Evolutionary conservation across 2,113 vertebrate genomes (phyloP).

Genomic region (Rhinopomastus cyanomelas): DNA sequence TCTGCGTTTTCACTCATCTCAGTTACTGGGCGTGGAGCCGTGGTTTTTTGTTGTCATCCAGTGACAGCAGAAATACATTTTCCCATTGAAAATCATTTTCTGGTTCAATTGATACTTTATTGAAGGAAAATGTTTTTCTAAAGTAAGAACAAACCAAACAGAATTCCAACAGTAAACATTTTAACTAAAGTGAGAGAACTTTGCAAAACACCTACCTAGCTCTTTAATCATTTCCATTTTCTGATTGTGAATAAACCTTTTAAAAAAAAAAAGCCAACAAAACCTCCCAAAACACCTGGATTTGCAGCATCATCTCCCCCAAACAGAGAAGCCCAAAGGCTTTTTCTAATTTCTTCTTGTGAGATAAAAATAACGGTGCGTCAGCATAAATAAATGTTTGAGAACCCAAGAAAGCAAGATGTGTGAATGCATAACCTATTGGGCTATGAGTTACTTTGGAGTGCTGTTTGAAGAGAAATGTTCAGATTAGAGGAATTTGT

Average conservation of each 20-base stretch:
- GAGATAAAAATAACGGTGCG: not conserved
- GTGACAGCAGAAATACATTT: not conserved
- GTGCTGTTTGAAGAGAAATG: not conserved
- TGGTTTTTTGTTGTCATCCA: conserved; percentile 22
- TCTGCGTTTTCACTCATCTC: not conserved
- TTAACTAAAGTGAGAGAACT: not conserved
- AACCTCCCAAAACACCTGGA: not conserved
- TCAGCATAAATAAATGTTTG: not conserved
- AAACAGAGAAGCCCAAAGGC: not conserved
- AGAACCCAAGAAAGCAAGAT: not conserved
- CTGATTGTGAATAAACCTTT: not conserved
- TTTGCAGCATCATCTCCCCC: not conserved
- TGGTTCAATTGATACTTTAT: not conserved
- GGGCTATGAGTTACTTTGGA: not conserved
- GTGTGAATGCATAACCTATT: not conserved
- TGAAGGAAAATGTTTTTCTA: not conserved
- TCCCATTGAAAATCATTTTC: not conserved
- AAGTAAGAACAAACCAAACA: not conserved
- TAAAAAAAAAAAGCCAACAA: not conserved
- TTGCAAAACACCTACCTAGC: not conserved
- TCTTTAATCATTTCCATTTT: not conserved
- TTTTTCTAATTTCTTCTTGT: not conserved
- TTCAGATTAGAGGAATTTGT: conserved; percentile 51
- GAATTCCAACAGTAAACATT: not conserved
- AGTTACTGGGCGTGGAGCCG: not conserved